Conservation (phyloP, 2,113 vertebrate species). For the Arvicanthis niloticus region DNA sequence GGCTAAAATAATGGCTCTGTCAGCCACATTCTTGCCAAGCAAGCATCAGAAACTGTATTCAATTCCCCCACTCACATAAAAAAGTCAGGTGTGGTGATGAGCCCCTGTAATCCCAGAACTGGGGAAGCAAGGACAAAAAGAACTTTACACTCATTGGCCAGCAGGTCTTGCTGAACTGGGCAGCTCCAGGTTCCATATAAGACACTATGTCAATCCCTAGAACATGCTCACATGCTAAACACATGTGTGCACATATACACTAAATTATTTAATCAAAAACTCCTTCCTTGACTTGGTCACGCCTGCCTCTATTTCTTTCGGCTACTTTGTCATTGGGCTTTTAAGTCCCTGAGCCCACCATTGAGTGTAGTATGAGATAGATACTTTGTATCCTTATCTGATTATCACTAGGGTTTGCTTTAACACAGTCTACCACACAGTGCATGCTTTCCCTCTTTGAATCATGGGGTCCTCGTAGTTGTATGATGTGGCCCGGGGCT, state of each 20-base stretch:
- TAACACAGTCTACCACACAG: not conserved
- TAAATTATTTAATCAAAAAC: not conserved
- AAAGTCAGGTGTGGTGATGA: not conserved
- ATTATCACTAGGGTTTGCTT: not conserved
- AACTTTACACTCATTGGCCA: not conserved
- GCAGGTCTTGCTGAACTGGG: not conserved
- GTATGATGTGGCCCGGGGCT: not conserved
- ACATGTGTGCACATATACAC: not conserved
- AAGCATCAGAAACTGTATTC: not conserved
- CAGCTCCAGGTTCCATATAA: not conserved
- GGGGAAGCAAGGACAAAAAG: not conserved
- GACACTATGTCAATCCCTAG: too few relatives aligned
- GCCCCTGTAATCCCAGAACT: not conserved
- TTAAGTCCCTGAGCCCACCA: too few relatives aligned
- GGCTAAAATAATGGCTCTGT: not conserved
- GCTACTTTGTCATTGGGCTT: not conserved
- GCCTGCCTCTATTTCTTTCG: not conserved
- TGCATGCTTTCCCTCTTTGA: not conserved
- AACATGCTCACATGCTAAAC: not conserved
- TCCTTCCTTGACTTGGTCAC: not conserved
- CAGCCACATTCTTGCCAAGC: too few relatives aligned
- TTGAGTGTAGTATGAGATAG: not conserved
- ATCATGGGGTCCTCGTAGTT: accelerated
- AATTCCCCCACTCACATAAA: too few relatives aligned
- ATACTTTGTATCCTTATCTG: not conserved